Evolutionary conservation across 2,113 vertebrate species (phyloP), one percentile per base, ranked within the genome.

Genomic region (Lophius piscatorius): DNA sequence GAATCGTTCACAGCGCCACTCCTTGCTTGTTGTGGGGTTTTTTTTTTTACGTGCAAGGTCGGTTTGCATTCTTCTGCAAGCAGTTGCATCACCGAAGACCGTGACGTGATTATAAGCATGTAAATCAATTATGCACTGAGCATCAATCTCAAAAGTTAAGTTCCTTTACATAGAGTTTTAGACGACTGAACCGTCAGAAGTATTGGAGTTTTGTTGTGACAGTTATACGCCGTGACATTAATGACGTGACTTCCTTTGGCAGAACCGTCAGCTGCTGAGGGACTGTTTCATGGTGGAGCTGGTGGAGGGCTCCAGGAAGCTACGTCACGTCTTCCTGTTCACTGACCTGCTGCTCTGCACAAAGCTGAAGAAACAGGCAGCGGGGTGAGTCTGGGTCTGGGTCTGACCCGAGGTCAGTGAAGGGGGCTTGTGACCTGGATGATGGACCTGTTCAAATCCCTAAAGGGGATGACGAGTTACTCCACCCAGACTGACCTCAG

Each of bases 281-380:
- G 96, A 98, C 88, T 92, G 96, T 66, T 98, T 98, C 87, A 95
- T 98, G 96, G 96, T 98, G 84, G 96, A 98, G 86, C 88, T 98
- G 69, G 93, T 98, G 4, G 96, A 98, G 70, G 95, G 95, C 1
- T 92, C 94, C 78, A 93, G 96, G 69, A 98, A 98, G 65, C 93
- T 98, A 1, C 94, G 96, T 10, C 96, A 98, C 0, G 92, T 98
- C 84, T 98, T 98, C 86, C 94, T 98, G 38, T 98, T 98, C 84
- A 97, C 95, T 0, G 95, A 98, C 76, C 89, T 98, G 70, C 92
- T 98, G 74, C 93, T 98, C 22, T 98, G 96, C 62, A 91, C 96
- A 88, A 98, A 98, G 78, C 92, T 98, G 74, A 98, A 97, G 92
- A 98, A 97, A 82, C 95, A 96, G 82, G 91, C 95, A 0, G 94